Conservation (phyloP, 2,888 invertebrate genomes). For the Drosophila mimetica region DNA sequence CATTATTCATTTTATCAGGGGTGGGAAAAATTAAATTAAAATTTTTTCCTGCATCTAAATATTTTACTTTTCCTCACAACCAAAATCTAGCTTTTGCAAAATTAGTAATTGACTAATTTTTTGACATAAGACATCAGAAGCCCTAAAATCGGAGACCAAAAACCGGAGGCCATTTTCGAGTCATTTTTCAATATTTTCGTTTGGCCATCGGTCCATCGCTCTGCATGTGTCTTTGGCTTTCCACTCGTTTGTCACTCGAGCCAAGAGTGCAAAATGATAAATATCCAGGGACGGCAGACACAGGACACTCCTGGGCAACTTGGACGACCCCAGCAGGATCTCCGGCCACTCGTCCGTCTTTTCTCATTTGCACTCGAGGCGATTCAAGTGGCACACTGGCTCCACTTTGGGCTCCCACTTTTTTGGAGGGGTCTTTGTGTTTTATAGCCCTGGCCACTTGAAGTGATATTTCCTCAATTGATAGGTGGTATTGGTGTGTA, state of each 20-base stretch:
- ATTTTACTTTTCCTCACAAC: neutral
- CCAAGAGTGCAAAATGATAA: slow-evolving; percentile 71
- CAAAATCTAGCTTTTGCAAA: neutral
- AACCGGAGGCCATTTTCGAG: slow-evolving; percentile 37
- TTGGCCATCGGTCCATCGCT: slow-evolving; percentile 24
- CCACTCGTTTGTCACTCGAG: slow-evolving; percentile 58
- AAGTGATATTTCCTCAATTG: slow-evolving; percentile 67
- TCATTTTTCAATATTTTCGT: slow-evolving; percentile 66
- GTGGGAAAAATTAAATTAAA: neutral
- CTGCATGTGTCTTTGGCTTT: slow-evolving; percentile 51
- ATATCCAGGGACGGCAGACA: slow-evolving; percentile 46
- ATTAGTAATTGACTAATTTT: slow-evolving; percentile 46
- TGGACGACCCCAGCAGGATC: slow-evolving; percentile 15
- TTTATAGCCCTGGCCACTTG: slow-evolving; percentile 57
- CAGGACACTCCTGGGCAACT: slow-evolving; percentile 16
- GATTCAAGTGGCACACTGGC: slow-evolving; percentile 55
- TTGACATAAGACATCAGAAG: slow-evolving; percentile 18
- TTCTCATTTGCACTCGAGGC: slow-evolving; percentile 74
- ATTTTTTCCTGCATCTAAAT: too few species aligned
- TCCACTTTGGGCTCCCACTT: slow-evolving; percentile 33
- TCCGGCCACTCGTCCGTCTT: slow-evolving; percentile 47
- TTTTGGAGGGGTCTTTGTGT: slow-evolving; percentile 44
- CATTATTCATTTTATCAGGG: neutral
- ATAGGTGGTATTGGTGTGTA: slow-evolving; percentile 35
- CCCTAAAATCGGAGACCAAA: slow-evolving; percentile 28